phyloP scores from a whole-genome alignment of 1,140 invertebrate genomes.

The Drosophila busckii region DNA sequence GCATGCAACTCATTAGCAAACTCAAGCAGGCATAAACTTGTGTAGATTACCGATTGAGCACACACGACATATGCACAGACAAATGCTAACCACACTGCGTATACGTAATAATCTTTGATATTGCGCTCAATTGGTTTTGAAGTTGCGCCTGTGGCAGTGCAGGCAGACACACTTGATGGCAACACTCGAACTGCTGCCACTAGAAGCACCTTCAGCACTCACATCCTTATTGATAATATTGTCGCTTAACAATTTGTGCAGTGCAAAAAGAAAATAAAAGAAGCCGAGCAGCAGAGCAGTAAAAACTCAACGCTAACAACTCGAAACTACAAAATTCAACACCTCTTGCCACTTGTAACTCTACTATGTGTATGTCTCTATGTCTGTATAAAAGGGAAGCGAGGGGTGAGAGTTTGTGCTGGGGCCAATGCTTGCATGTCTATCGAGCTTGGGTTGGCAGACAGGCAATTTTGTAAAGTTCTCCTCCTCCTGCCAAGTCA shows the following conservation, averaged over 20 bases:
- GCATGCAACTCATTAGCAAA: constrained; percentile 48
- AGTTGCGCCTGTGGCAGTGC: constrained; percentile 46
- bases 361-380: not conserved
- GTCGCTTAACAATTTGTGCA: constrained; percentile 60
- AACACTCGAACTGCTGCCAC: constrained; percentile 15
- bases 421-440: constrained; percentile 46
- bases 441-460: constrained; percentile 53
- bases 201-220: constrained; percentile 26
- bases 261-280: too few species aligned
- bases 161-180: constrained; percentile 17
- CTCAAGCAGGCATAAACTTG: constrained; percentile 61
- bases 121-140: constrained; percentile 67
- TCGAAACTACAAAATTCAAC: constrained; percentile 2
- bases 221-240: constrained; percentile 50
- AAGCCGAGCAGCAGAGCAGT: constrained; percentile 35
- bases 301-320: constrained; percentile 19
- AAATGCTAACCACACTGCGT: constrained; percentile 17
- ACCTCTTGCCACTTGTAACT: constrained; percentile 32
- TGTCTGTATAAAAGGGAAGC: not conserved
- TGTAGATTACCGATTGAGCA: constrained; percentile 41
- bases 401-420: too few species aligned
- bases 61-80: not conserved
- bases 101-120: constrained; percentile 70
- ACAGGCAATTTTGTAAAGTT: constrained; percentile 65
- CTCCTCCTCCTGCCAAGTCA: constrained; percentile 3